Conservation (phyloP, 1,140 invertebrate genomes). For the Contarinia nasturtii region DNA sequence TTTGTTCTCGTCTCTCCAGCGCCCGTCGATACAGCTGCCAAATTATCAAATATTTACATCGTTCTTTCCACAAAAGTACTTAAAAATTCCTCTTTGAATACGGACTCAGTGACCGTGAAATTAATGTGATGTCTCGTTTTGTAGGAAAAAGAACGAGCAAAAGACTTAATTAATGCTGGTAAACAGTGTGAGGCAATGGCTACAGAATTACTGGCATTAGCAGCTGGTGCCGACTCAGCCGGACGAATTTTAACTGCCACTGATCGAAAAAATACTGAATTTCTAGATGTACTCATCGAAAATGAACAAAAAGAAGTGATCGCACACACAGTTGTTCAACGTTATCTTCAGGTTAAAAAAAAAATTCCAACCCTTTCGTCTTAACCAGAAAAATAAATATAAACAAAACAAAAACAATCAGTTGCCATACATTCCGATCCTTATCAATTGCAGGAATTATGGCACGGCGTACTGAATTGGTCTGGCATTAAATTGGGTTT, state of each 20-base stretch:
- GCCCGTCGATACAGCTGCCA: slow-evolving; percentile 94
- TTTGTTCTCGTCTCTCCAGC: slow-evolving; percentile 92
- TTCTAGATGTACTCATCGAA: slow-evolving; percentile 94
- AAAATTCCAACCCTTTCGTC: no score
- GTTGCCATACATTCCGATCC: no score
- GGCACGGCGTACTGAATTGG: slow-evolving; percentile 92
- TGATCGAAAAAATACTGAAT: slow-evolving; percentile 79
- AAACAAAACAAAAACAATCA: no score
- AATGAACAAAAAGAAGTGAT: slow-evolving; percentile 97
- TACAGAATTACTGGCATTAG: slow-evolving; percentile 83
- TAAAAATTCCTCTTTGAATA: not conserved
- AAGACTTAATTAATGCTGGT: slow-evolving; percentile 84
- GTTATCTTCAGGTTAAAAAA: slow-evolving; percentile 61
- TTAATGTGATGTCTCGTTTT: slow-evolving; percentile 8
- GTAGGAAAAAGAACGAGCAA: slow-evolving; percentile 92
- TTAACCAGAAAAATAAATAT: no score
- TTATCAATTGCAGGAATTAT: slow-evolving; percentile 57
- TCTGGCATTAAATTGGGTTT: slow-evolving; percentile 84
- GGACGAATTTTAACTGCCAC: slow-evolving; percentile 79
- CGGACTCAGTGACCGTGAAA: not conserved
- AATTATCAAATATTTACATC: slow-evolving; percentile 85
- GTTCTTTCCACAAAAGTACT: slow-evolving; percentile 62
- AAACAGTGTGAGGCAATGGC: slow-evolving; percentile 95
- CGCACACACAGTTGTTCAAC: slow-evolving; percentile 71
- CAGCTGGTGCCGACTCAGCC: slow-evolving; percentile 82